These are phyloP conservation scores for Saccostrea glomerata DNA, from an alignment of 1,140 invertebrate species.

Conservation along the genomic window DNA sequence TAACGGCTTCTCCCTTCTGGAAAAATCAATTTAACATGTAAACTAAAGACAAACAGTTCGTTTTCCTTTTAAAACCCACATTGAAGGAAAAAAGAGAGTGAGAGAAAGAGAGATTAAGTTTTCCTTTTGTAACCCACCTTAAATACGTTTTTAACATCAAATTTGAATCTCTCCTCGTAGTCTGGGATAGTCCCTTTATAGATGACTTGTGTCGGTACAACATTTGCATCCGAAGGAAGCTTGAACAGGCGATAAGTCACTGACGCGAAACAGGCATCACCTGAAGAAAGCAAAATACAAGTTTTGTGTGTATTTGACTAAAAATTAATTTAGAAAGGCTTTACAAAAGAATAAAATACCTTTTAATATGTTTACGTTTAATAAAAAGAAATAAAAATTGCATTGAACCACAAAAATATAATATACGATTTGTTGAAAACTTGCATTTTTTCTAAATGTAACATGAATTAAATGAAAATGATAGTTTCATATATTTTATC, in stretches of 20 bases:
- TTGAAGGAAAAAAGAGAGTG: neutral
- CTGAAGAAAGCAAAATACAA: constrained; percentile 60
- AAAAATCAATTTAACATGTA: neutral
- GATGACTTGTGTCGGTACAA: constrained; percentile 56
- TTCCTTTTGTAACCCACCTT: constrained; percentile 50
- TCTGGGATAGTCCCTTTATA: constrained; percentile 70
- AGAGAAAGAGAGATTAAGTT: neutral
- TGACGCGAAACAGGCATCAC: constrained; percentile 72
- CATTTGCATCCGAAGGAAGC: constrained; percentile 56
- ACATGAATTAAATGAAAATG: no score
- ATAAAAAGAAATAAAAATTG: no score
- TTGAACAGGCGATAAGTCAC: constrained; percentile 75
- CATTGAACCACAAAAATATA: no score
- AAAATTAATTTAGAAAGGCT: no score
- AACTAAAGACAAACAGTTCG: neutral
- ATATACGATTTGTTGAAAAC: no score
- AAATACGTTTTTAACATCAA: constrained; percentile 67
- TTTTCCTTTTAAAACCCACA: neutral
- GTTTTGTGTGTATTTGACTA: no score
- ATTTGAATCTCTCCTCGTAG: constrained; percentile 61
- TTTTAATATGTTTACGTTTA: no score
- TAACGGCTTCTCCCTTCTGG: constrained; percentile 60
- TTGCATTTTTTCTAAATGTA: no score
- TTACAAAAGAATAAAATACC: no score
- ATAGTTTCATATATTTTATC: no score